These are phyloP conservation scores for Pristiophorus japonicus DNA, from an alignment of 2,113 vertebrate species.

Conservation along the genomic window DNA sequence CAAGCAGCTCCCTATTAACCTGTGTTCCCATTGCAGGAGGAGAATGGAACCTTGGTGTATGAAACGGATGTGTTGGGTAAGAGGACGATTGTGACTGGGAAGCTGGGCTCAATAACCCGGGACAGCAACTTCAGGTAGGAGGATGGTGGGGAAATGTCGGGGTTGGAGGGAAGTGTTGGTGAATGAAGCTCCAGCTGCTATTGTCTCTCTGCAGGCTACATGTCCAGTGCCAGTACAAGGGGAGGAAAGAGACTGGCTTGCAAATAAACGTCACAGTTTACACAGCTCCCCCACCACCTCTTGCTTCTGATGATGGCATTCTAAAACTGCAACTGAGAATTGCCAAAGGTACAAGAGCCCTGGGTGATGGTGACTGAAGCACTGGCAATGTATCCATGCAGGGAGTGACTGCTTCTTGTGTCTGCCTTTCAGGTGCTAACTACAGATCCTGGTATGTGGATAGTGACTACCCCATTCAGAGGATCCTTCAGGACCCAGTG, in stretches of 20 bases:
- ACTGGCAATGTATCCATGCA: not conserved
- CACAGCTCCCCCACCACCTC: no score
- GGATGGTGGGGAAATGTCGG: not conserved
- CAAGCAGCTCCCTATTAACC: no score
- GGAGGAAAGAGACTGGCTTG: constrained; percentile 47
- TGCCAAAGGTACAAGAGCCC: constrained; percentile 44
- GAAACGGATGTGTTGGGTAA: not conserved
- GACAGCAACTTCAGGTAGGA: constrained; percentile 43
- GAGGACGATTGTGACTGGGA: not conserved
- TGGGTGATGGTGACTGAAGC: not conserved
- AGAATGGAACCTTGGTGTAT: not conserved
- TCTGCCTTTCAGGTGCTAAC: constrained; percentile 47
- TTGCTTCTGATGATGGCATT: constrained; percentile 41
- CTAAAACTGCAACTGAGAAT: constrained; percentile 53
- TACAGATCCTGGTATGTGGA: constrained; percentile 54
- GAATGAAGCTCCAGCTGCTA: not conserved
- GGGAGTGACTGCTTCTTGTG: not conserved
- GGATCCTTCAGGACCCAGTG: constrained; percentile 62
- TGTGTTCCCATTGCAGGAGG: not conserved
- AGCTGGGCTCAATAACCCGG: constrained; percentile 46
- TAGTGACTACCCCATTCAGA: constrained; percentile 51
- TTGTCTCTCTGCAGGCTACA: constrained; percentile 47
- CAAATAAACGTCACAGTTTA: constrained; percentile 45
- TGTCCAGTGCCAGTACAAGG: constrained; percentile 49
- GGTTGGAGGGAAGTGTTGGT: not conserved